Evolutionary conservation across 2,113 vertebrate genomes (phyloP).

Genomic region (Pelodiscus sinensis): DNA sequence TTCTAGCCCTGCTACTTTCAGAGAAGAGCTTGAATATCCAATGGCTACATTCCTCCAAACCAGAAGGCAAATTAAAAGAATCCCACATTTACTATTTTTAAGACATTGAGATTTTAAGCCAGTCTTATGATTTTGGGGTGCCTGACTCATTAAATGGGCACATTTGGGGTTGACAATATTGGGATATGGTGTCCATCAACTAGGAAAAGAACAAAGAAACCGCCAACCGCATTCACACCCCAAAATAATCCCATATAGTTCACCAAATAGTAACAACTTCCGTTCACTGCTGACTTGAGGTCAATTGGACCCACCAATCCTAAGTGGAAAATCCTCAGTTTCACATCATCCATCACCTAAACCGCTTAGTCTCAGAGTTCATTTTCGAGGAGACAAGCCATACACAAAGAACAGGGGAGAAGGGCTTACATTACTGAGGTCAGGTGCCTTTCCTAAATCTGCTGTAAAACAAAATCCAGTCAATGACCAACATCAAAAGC

Average conservation of each 20-base stretch:
- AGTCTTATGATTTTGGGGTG: not conserved
- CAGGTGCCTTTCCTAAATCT: not conserved
- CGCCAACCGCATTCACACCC: not conserved
- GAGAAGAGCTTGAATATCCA: conserved; percentile 26
- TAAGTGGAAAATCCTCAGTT: not conserved
- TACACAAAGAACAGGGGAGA: rapidly evolving
- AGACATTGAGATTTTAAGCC: conserved; percentile 27
- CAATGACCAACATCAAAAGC: rapidly evolving
- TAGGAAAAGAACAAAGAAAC: not conserved
- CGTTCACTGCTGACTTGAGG: conserved; percentile 10
- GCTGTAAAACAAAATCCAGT: not conserved
- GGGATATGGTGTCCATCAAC: not conserved
- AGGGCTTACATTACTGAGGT: not conserved
- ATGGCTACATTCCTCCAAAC: conserved; percentile 19
- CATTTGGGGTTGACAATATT: not conserved
- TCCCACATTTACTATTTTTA: conserved; percentile 12
- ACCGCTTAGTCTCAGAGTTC: not conserved
- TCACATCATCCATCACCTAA: not conserved
- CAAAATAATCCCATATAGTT: not conserved
- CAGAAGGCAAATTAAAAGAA: not conserved
- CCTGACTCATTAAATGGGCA: not conserved
- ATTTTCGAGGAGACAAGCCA: not conserved
- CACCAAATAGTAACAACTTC: not conserved
- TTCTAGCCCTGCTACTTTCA: not conserved
- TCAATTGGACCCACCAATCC: not conserved